Evolutionary conservation across 2,113 vertebrate genomes (phyloP).

Genomic region (Tyto alba): DNA sequence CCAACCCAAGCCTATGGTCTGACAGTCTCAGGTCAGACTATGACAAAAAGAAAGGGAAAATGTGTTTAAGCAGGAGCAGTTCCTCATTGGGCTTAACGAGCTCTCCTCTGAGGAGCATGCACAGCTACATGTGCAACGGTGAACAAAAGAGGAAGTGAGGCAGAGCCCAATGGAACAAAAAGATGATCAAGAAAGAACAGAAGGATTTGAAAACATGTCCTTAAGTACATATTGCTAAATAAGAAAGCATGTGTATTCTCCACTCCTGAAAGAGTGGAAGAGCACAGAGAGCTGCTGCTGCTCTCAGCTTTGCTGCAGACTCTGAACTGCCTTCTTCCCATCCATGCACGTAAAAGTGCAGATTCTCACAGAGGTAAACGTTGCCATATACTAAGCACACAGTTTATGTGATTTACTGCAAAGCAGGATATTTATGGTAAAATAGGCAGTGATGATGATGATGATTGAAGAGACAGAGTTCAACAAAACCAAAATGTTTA

Average conservation of each 20-base stretch:
- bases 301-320: not conserved
- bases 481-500: not conserved
- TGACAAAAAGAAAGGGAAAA: not conserved
- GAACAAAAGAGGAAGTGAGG: not conserved
- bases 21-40: not conserved
- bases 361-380: not conserved
- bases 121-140: not conserved
- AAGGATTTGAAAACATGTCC: not conserved
- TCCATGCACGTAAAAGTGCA: not conserved
- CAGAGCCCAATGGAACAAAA: not conserved
- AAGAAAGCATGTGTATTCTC: not conserved
- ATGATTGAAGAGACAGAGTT: not conserved
- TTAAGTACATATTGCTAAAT: not conserved
- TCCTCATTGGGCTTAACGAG: not conserved
- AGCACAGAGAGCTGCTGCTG: not conserved
- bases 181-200: not conserved
- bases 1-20: not conserved
- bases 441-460: not conserved
- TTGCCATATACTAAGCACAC: not conserved
- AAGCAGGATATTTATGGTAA: not conserved
- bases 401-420: not conserved
- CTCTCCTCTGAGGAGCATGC: not conserved
- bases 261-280: not conserved
- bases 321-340: not conserved
- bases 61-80: not conserved